Evolutionary conservation across 2,113 vertebrate genomes (phyloP), one percentile per base, ranked within the genome.

Genomic region (Nycticorax nycticorax): DNA sequence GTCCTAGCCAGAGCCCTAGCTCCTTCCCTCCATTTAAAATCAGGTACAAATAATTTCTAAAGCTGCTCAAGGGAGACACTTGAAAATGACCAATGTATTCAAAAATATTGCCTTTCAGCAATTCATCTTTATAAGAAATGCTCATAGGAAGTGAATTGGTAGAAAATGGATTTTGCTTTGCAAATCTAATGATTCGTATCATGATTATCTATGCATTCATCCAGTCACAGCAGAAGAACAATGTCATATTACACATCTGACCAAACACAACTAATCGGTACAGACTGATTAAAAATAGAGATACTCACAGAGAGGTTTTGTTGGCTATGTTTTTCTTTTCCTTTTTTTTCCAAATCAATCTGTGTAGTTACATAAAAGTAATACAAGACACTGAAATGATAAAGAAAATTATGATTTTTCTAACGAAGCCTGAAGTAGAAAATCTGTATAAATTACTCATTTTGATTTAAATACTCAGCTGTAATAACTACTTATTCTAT

Each of bases 151-250:
- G 60, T 33, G 35, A 81, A 84, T 60, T 68, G 37, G 48, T 91
- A 75, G 69, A 91, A 97, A 93, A 96, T 72, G 45, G 68, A 78
- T 89, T 92, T 95, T 94, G 64, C 76, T 95, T 95, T 95, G 83
- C 77, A 92, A 92, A 87, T 72, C 53, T 89, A 95, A 89, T 87
- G 91, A 95, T 93, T 94, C 89, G 69, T 89, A 73, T 57, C 37
- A 37, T 15, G 57, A 87, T 87, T 88, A 87, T 56, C 84, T 83
- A 84, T 87, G 91, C 57, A 85, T 89, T 93, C 74, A 85, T 69
- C 59, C 67, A 76, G 32, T 81, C 74, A 64, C 52, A 93, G 80
- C 62, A 92, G 80, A 63, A 94, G 68, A 96, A 91, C 91, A 91
- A 85, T 82, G 74, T 94, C 71, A 33, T 57, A 89, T 89, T 92